Conservation (phyloP, 35 echinoderm and acorn worm genomes). For the Stichopus chloronotus region DNA sequence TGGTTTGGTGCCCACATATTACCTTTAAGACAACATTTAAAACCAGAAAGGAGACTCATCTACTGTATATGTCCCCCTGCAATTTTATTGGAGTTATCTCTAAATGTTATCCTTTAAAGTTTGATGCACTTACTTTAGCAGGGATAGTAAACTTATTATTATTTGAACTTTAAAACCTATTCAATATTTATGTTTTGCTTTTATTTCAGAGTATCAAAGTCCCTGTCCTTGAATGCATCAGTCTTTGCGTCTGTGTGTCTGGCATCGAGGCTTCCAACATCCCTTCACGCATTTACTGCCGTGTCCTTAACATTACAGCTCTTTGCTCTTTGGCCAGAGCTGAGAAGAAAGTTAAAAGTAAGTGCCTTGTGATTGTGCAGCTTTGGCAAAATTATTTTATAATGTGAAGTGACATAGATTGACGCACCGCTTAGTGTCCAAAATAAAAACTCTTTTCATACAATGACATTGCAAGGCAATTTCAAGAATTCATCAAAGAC, state of each 20-base stretch:
- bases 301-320: constrained; percentile 85
- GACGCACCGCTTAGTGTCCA: neutral
- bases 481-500: neutral
- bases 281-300: constrained; percentile 88
- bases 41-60: no score
- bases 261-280: constrained; percentile 88
- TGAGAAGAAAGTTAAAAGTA: constrained; percentile 90
- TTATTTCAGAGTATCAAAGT: constrained; percentile 56
- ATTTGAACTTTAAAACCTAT: no score
- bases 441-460: neutral
- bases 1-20: no score
- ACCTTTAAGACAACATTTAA: no score
- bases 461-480: neutral
- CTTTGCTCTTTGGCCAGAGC: constrained; percentile 93
- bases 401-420: neutral
- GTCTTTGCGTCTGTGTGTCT: constrained; percentile 98
- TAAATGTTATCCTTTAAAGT: no score
- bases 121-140: no score
- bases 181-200: neutral
- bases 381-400: neutral
- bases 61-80: no score
- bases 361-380: neutral
- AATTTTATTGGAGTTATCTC: no score
- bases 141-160: no score
- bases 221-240: constrained; percentile 90